phyloP scores from a whole-genome alignment of 1,140 invertebrate species.

The Drosophila orosa region DNA sequence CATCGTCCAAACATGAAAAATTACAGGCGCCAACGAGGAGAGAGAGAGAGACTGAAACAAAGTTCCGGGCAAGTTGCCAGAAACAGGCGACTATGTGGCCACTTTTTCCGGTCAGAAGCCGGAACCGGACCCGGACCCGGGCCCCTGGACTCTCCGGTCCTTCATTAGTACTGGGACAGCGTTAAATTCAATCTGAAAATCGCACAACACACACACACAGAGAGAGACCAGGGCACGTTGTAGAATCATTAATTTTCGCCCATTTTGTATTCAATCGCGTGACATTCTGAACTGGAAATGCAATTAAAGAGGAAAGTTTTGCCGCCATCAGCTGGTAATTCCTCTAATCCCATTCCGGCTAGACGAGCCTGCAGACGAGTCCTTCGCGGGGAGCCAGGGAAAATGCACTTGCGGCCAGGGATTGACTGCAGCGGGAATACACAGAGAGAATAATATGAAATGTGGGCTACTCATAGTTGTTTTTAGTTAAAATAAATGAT shows the following conservation, averaged over 20 bases:
- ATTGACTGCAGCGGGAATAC: conserved; percentile 53
- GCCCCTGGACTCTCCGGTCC: conserved; percentile 8
- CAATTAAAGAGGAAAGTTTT: conserved; percentile 57
- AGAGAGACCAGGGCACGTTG: not conserved
- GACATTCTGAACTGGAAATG: conserved; percentile 54
- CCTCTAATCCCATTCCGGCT: conserved; percentile 39
- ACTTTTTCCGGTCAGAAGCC: conserved; percentile 48
- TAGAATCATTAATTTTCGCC: conserved; percentile 62
- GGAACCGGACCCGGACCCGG: not conserved
- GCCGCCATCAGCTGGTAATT: conserved; percentile 35
- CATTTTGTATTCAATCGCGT: conserved; percentile 51
- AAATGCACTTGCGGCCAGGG: conserved; percentile 58
- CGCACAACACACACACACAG: conserved; percentile 12
- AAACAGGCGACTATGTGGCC: conserved; percentile 46
- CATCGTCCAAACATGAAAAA: conserved; percentile 66
- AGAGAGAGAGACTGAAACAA: conserved; percentile 35
- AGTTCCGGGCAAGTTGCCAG: conserved; percentile 58
- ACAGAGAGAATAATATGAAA: conserved; percentile 24
- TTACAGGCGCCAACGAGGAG: conserved; percentile 46
- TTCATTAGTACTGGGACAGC: conserved; percentile 37
- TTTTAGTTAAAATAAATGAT: not conserved
- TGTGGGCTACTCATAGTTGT: too few relatives aligned
- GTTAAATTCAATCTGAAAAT: conserved; percentile 62
- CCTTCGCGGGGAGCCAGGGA: conserved; percentile 57
- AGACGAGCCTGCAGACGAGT: conserved; percentile 64